Base-by-base conservation (phyloP, 2,797 vertebrate genomes). In the Halcyon smyrnensis region DNA sequence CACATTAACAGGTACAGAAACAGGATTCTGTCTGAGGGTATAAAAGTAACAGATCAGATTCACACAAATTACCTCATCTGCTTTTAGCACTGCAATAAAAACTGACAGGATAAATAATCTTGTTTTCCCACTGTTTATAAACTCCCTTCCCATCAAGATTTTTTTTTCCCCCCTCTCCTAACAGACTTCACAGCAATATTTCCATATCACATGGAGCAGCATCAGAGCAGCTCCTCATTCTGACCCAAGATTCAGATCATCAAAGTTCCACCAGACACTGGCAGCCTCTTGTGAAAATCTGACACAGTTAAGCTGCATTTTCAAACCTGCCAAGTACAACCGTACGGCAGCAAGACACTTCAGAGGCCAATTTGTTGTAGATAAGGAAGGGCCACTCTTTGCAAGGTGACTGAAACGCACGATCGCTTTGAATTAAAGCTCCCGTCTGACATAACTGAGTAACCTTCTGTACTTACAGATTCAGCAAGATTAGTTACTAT, bases 401-500 rank as follows among this genome's bases (percentile, higher is more conserved):
- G 67, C 60, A 76, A 92, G 73, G 90, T 90, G 93, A 94, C 36
- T 5, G 4, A 65, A 50, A 3, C 63, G 64, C 30, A 59, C 3
- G 32, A 83, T 77, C 43, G 19, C 69, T 79, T 30, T 59, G 76
- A 76, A 89, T 90, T 78, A 82, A 86, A 84, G 73, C 68, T 95
- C 77, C 17, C 1, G 15, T 48, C 83, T 73, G 82, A 89, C 75
- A 91, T 27, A 89, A 87, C 41, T 93, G 12, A 93, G 93, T 87
- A 87, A 96, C 57, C 82, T 37, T 32, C 80, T 79, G 37, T 45
- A 89, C 63, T 69, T 60, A 62, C 51, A 82, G 59, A 90, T 48
- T 59, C 89, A 88, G 87, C 50, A 68, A 83, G 83, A 94, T 91
- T 5, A 77, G 80, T 43, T 79, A 78, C 94, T 89, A 87, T 39